Base-by-base conservation (phyloP, 2,113 vertebrate species). In the Serilophus lunatus region DNA sequence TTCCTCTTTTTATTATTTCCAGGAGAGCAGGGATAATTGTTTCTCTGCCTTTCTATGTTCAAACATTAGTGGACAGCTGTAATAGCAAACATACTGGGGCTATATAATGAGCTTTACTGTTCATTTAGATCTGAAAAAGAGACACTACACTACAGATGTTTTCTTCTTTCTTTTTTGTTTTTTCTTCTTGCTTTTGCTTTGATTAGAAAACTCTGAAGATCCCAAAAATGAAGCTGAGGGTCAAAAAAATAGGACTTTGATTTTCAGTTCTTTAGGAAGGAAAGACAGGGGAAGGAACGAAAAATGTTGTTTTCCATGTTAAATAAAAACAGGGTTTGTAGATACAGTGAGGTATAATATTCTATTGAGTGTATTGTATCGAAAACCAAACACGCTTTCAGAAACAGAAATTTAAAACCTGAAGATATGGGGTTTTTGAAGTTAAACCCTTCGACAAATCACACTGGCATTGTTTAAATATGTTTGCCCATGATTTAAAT, bases 231-330 rank as follows among this genome's bases (percentile, higher is more conserved):
- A 24, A 79, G 15, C 35, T 60, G 7, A 4, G 8, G 3, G 1
- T 50, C 0, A 0, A 40, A 86, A 71, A 81, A 60, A 3, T 4
- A 7, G 6, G 24, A 13, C 14, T 54, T 42, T 33, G 4, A 68
- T 29, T 26, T 70, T 77, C 19, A 49, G 9, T 29, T 72, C 8
- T 51, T 86, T 40, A 15, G 20, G 24, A 38, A 7, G 7, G 9
- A 28, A 31, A 33, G 20, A 6, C 4, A 4, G 5, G 3, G 7
- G 15, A 64, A 80, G 7, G 19, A 82, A 42, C 4, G 71, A 36
- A 71, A 71, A 3, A 8, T 1, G 0, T 38, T 84, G 4, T 79
- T 79, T 77, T 56, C 19, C 5, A 6, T 61, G 20, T 36, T 93
- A 63, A 10, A 28, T 6, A 47, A 61, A 94, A 66, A 0, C 18